A percentile compares a stretch with the other conserved stretches of the same genome.
These are phyloP conservation scores for Clarias magur DNA, from an alignment of 2,113 vertebrate species.

Conservation along the genomic window DNA sequence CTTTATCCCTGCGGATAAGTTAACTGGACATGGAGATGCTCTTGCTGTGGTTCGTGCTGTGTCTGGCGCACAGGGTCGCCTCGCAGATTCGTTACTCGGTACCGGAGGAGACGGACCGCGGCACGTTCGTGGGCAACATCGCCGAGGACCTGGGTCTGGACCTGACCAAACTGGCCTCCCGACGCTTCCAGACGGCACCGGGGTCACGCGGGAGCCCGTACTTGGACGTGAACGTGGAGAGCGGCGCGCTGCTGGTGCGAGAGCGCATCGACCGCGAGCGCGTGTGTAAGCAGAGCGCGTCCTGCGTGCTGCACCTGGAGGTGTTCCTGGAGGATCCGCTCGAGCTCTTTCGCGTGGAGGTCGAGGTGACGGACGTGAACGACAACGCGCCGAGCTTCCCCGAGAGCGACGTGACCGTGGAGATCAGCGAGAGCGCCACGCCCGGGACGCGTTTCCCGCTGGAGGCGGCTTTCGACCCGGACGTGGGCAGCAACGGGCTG, in stretches of 20 bases:
- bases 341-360: slow-evolving; percentile 94
- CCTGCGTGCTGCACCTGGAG: slow-evolving; percentile 93
- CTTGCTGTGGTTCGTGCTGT: slow-evolving; percentile 82
- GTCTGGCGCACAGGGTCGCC: slow-evolving; percentile 81
- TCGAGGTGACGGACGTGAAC: slow-evolving; percentile 96
- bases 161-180: slow-evolving; percentile 93
- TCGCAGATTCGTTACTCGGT: slow-evolving; percentile 96
- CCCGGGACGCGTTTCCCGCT: slow-evolving; percentile 93
- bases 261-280: slow-evolving; percentile 95
- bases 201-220: slow-evolving; percentile 89
- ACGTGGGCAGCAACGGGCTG: slow-evolving; percentile 95
- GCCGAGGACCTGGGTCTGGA: slow-evolving; percentile 98
- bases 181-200: slow-evolving; percentile 91
- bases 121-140: slow-evolving; percentile 97
- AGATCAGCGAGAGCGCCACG: slow-evolving; percentile 97
- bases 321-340: slow-evolving; percentile 95
- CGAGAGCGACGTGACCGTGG: slow-evolving; percentile 92
- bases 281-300: slow-evolving; percentile 91
- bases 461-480: slow-evolving; percentile 96
- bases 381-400: slow-evolving; percentile 95
- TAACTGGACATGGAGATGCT: slow-evolving; percentile 80
- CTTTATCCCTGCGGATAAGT: neutral
- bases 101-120: slow-evolving; percentile 94
- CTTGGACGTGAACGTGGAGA: slow-evolving; percentile 95
- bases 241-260: slow-evolving; percentile 87